phyloP scores from a whole-genome alignment of 1,140 invertebrate species.

The Drosophila sturtevanti region DNA sequence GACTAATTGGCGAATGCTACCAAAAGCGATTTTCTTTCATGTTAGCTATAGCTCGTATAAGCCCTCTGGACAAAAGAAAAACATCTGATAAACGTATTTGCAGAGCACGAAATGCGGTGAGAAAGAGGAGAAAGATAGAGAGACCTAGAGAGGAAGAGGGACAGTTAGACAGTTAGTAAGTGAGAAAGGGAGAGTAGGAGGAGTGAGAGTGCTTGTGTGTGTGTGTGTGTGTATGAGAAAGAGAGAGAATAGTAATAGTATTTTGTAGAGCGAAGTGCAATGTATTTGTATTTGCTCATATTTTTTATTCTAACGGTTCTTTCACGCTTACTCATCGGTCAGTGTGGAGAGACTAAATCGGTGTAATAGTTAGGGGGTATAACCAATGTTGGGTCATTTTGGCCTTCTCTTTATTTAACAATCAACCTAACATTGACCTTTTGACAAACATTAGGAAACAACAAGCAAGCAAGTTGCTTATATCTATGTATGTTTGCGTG shows the following conservation, averaged over 20 bases:
- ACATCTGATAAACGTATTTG: slow-evolving; percentile 67
- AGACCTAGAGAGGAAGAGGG: slow-evolving; percentile 1
- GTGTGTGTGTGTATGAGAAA: neutral
- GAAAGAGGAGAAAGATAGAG: slow-evolving; percentile 38
- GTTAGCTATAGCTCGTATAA: slow-evolving; percentile 55
- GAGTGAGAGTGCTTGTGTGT: no score
- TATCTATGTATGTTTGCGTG: neutral
- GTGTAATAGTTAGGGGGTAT: slow-evolving; percentile 16
- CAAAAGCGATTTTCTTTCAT: slow-evolving; percentile 50
- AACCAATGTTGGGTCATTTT: slow-evolving; percentile 25
- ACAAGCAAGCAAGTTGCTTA: slow-evolving; percentile 6
- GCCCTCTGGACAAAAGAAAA: slow-evolving; percentile 65
- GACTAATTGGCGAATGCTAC: slow-evolving; percentile 64
- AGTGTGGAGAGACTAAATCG: neutral
- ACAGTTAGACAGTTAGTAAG: neutral
- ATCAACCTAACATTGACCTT: slow-evolving; percentile 51
- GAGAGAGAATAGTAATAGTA: slow-evolving; percentile 17
- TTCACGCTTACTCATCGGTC: slow-evolving; percentile 32
- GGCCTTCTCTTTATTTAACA: slow-evolving; percentile 48
- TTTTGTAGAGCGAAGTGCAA: slow-evolving; percentile 29
- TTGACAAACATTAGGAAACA: slow-evolving; percentile 21
- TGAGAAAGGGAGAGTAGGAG: neutral
- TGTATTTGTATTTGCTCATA: neutral
- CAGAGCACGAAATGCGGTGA: slow-evolving; percentile 28
- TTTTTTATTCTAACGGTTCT: slow-evolving; percentile 26